Conservation (phyloP, 2,113 vertebrate species). For the Tauraco erythrolophus region DNA sequence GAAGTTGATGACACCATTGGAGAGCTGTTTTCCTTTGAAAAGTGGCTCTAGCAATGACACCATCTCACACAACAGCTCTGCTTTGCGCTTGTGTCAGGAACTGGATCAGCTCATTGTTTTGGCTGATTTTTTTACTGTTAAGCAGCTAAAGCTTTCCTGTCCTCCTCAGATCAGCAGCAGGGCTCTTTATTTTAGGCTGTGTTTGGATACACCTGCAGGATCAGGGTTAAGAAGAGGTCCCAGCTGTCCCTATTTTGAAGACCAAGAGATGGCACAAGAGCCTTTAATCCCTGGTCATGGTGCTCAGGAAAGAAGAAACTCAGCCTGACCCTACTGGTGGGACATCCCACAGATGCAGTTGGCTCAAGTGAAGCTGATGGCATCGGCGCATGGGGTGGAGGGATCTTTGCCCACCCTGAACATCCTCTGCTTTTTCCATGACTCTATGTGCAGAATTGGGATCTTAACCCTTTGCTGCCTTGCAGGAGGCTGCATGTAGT, state of each 20-base stretch:
- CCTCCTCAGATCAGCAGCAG: background rate
- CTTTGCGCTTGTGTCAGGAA: background rate
- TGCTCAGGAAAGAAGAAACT: background rate
- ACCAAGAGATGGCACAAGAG: background rate
- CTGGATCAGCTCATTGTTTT: background rate
- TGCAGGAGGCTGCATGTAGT: background rate
- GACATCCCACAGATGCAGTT: rapidly evolving
- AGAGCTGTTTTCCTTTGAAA: background rate
- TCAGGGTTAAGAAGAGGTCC: background rate
- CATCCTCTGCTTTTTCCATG: background rate
- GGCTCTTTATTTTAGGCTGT: background rate
- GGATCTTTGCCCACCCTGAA: background rate
- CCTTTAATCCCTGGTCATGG: background rate
- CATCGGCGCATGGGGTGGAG: rapidly evolving
- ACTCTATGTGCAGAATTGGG: background rate
- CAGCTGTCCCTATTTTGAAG: background rate
- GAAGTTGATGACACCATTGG: background rate
- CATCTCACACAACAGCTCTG: background rate
- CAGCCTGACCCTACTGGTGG: rapidly evolving
- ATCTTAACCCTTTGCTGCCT: background rate
- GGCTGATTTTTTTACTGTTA: background rate
- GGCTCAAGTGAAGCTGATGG: background rate
- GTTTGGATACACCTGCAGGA: background rate
- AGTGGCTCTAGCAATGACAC: background rate
- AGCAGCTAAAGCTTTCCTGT: background rate